Conservation (phyloP, 2,888 invertebrate genomes). For the Flexamia atlantica region DNA sequence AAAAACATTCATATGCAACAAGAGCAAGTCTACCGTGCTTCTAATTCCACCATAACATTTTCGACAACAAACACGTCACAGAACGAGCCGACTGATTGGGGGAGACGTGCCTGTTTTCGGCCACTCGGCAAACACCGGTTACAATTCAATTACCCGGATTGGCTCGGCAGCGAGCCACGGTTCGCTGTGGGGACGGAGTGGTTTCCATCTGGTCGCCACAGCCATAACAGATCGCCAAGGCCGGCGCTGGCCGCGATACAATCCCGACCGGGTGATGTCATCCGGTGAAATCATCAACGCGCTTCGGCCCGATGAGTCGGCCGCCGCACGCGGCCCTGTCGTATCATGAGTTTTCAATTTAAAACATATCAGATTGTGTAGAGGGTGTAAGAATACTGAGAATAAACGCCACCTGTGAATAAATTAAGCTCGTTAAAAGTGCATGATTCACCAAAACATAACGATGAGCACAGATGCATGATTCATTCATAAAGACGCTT, state of each 20-base stretch:
- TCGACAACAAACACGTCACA: not conserved
- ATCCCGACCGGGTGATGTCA: not conserved
- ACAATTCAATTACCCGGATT: not conserved
- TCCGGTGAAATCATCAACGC: conserved; percentile 9
- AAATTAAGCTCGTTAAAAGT: no score
- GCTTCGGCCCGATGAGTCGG: not conserved
- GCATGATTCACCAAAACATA: no score
- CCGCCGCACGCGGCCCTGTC: not conserved
- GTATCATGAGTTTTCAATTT: no score
- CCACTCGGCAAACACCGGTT: not conserved
- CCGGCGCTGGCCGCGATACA: not conserved
- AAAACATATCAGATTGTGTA: no score
- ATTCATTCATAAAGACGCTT: no score
- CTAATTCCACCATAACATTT: no score
- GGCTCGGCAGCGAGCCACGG: not conserved
- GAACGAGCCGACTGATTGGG: conserved; percentile 2
- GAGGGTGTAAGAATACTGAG: no score
- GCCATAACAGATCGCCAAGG: not conserved
- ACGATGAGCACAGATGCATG: no score
- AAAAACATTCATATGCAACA: no score
- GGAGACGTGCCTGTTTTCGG: not conserved
- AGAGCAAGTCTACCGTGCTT: no score
- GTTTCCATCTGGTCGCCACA: not conserved
- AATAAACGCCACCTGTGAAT: no score
- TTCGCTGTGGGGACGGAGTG: not conserved